Percentiles rank a stretch among this genome's conserved stretches.
These are phyloP conservation scores for Thamnophis sirtalis DNA, from an alignment of 2,113 vertebrate genomes.

Conservation along the genomic window DNA sequence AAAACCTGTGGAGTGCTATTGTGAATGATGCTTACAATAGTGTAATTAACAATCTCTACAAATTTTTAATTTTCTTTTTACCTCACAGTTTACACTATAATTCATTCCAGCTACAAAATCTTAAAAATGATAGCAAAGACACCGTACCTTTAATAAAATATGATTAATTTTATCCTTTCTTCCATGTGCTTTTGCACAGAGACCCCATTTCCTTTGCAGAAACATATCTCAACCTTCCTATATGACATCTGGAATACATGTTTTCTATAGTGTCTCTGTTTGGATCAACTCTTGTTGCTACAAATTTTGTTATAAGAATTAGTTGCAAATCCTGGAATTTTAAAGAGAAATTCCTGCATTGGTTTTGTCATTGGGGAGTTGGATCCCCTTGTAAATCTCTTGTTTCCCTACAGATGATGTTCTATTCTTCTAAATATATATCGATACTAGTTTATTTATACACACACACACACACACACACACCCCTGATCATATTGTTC, in stretches of 20 bases:
- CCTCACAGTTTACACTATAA: not conserved
- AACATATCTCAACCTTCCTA: not conserved
- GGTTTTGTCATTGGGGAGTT: not conserved
- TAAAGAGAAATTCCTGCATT: not conserved
- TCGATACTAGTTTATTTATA: not conserved
- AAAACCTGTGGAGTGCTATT: not conserved
- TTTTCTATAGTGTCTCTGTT: not conserved
- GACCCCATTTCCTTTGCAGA: not conserved
- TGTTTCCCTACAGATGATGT: not conserved
- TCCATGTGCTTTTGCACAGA: not conserved
- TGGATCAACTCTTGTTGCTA: not conserved
- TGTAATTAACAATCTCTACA: not conserved
- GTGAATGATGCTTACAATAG: not conserved
- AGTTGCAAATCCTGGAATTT: not conserved
- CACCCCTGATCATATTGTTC: not conserved
- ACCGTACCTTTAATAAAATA: not conserved
- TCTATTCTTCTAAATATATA: not conserved
- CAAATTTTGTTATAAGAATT: not conserved
- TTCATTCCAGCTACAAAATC: not conserved
- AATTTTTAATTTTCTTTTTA: not conserved
- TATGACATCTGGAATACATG: not conserved
- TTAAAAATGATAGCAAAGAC: not conserved
- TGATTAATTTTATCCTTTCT: not conserved
- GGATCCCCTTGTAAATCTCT: not conserved
- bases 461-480: not conserved